phyloP scores from a whole-genome alignment of 2,797 vertebrate species.

The Gobionotothen gibberifrons region DNA sequence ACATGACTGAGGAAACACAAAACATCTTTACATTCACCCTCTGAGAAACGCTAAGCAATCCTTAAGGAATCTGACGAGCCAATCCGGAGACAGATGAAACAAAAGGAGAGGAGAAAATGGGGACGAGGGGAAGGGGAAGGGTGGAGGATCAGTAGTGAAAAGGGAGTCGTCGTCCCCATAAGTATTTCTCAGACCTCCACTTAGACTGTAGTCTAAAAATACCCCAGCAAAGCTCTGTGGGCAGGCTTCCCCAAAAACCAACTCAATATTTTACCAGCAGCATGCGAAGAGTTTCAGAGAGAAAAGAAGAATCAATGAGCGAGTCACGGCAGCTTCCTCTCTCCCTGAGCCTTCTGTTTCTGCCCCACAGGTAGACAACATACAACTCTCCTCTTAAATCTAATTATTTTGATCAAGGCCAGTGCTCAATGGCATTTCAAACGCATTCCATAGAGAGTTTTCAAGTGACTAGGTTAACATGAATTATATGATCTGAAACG shows the following conservation, averaged over 20 bases:
- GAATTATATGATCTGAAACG: background rate
- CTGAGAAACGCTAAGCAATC: conserved; percentile 21
- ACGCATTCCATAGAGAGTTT: background rate
- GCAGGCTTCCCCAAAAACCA: conserved; percentile 72
- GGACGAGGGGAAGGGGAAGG: background rate
- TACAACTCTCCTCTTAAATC: background rate
- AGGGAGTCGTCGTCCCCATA: conserved; percentile 15
- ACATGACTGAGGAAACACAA: conserved; percentile 1
- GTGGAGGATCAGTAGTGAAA: conserved; percentile 1
- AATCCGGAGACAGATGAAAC: background rate
- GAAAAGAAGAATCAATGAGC: conserved; percentile 1
- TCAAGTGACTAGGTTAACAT: background rate
- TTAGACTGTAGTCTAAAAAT: conserved; percentile 74
- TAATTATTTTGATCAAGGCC: conserved; percentile 10
- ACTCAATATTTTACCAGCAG: conserved; percentile 63
- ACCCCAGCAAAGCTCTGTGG: conserved; percentile 52
- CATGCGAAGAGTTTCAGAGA: conserved; percentile 18
- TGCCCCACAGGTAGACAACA: background rate
- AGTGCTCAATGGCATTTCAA: background rate
- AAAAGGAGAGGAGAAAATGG: background rate
- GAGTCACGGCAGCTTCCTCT: background rate
- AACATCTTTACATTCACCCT: conserved; percentile 17
- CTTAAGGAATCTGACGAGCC: conserved; percentile 13
- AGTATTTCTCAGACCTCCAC: conserved; percentile 62
- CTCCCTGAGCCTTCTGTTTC: background rate